Evolutionary conservation across 2,113 vertebrate species (phyloP), one percentile per base, ranked within the genome.

Genomic region (Columba janthina): DNA sequence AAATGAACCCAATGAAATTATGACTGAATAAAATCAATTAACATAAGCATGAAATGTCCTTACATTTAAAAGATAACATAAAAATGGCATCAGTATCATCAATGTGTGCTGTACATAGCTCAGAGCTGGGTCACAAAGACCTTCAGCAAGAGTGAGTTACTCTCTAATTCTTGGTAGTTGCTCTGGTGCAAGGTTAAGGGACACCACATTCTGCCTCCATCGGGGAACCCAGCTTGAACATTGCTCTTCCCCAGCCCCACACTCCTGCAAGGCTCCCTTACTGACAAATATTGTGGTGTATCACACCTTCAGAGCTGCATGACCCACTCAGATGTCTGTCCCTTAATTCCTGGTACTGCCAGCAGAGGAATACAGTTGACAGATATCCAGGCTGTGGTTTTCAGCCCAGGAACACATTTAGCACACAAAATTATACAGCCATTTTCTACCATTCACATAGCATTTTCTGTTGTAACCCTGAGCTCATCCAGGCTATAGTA

Each of bases 361-460:
- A 65, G 46, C 8, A 19, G 20, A 80, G 16, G 28, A 90, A n/a
- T 46, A 69, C 18, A 89, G 36, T 3, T 2, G 18, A 42, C n/a
- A 88, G 9, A 29, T 19, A 78, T 1, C 38, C 12, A 16, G 51
- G 38, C 17, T 85, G 48, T 20, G 42, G 42, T 74, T 87, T 84
- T 51, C 44, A 76, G 24, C 14, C n/a, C 44, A 70, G 44, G 13
- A 86, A 40, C 31, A 40, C 34, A 70, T 0, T 70, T 0, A 73
- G 46, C 36, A 66, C 26, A 51, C 10, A 62, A 26, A 81, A 56
- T 84, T 58, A 77, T 13, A 66, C 20, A 60, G 32, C 3, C 9
- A 56, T 67, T 89, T 84, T 50, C 53, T 46, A 31, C 74, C 46
- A 36, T 24, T 78, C 48, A 12, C 42, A 46, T 0, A 85, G 48